Evolutionary conservation across 2,888 invertebrate genomes (phyloP), one percentile per base, ranked within the genome.

Genomic region (Cotesia congregata): DNA sequence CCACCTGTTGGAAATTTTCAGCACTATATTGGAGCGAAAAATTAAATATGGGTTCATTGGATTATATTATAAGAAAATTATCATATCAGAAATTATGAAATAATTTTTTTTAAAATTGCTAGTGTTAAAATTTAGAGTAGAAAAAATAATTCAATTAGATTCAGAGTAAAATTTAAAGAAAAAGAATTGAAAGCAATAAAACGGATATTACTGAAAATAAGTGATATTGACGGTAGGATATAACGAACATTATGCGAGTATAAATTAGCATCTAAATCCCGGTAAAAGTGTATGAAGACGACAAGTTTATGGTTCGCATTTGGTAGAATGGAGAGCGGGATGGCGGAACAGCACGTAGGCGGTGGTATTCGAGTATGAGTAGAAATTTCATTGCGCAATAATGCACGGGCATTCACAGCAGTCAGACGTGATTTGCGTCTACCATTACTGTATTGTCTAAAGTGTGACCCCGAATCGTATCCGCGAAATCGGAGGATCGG

Each of bases 341-440:
- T 15, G 5, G 20, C 7, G 17, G 50, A 69, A 20, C 12, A 69
- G 50, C 50, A 20, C 41, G 50, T 30, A 40, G 41, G 39, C 3
- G 40, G 6, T 41, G 62, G 61, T 38, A 64, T 64, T 64, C 15
- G 62, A 72, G 72, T 20, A 72, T 72, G 72, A 39, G 64, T 41
- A 64, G 72, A 60, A 41, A 75, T 65, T 75, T 60, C 62, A 75
- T 69, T 38, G 65, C 59, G 17, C 50, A 61, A 75, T 65, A 61
- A 75, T 65, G 64, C 41, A 59, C 40, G 38, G 60, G 62, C 59
- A 76, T 73, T 67, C 71, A 71, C 15, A 64, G 50, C 9, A 64
- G 64, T 38, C 39, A 40, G n/a, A 76, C 68, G 72, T 76, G 72
- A 72, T 72, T 77, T 73, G 76, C 69, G 30, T 69, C 73, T 30